Conservation (phyloP, 1,140 invertebrate genomes). For the Drosophila rhopaloa region DNA sequence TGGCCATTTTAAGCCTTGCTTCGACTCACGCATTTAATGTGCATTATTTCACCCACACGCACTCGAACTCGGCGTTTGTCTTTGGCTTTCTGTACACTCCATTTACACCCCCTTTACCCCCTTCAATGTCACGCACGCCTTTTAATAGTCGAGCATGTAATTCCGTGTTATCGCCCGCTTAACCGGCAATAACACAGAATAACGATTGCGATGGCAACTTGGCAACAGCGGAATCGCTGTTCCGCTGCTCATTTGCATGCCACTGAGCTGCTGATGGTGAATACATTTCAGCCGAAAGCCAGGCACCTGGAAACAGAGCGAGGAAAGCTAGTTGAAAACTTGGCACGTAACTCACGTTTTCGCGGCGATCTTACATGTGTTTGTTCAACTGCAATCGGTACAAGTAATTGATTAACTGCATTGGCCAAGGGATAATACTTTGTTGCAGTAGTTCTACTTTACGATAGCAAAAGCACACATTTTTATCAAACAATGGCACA, state of each 20-base stretch:
- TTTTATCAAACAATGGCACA: constrained; percentile 25
- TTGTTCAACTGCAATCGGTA: constrained; percentile 50
- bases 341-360: constrained; percentile 67
- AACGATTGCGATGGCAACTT: constrained; percentile 44
- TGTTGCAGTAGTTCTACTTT: constrained; percentile 22
- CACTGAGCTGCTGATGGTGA: neutral
- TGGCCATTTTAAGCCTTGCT: constrained; percentile 4
- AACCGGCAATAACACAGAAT: constrained; percentile 54
- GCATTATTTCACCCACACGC: constrained; percentile 21
- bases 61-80: neutral
- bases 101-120: neutral
- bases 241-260: constrained; percentile 27
- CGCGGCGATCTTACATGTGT: constrained; percentile 33
- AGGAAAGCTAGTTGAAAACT: constrained; percentile 38
- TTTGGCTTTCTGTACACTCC: constrained; percentile 5
- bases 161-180: constrained; percentile 49
- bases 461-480: too few species aligned
- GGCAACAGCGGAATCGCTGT: constrained; percentile 20
- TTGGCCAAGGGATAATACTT: constrained; percentile 19
- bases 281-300: neutral
- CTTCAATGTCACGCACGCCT: constrained; percentile 32
- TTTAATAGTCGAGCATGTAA: constrained; percentile 36
- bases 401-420: constrained; percentile 19
- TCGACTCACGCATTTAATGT: constrained; percentile 16
- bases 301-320: constrained; percentile 57